Base-by-base conservation (phyloP, 2,888 invertebrate species). In the Ctenicera cuprea region DNA sequence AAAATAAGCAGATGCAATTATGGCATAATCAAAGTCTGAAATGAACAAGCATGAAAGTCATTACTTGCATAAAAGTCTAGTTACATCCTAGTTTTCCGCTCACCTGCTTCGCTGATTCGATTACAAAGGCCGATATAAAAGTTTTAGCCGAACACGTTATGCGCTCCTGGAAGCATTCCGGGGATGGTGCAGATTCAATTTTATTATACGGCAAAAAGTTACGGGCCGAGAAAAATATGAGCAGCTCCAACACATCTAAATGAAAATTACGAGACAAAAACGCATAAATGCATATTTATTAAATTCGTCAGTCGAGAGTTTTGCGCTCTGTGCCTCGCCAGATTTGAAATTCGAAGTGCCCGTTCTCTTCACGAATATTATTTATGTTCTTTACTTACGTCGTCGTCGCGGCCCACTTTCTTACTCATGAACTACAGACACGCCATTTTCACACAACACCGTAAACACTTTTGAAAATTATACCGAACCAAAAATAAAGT, bases 31-130 rank as follows among this genome's bases (percentile, higher is more conserved):
- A 79, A 78, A 80, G 77, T 77, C 77, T 77, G 71, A 76, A 78
- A 80, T 80, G 80, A 80, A 77, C 74, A 66, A 75, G 76, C 76
- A 77, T 75, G 76, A 79, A 80, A 78, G 79, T 78, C 79, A 79
- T 80, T 80, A 80, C 77, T 71, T 76, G 73, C 72, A 79, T 79
- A 79, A 79, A 80, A 79, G 75, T 78, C 76, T 75, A 76, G 78
- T 78, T 75, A 71, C 77, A 76, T 77, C 77, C 77, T 77, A 78
- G 77, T 79, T 79, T 80, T 79, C 78, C 78, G 78, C 77, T 80
- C 77, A 80, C 80, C 79, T 80, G 78, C 76, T 65, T 77, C 73
- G 75, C 76, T 78, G 74, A 78, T 80, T 79, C 76, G 75, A 79
- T 80, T 80, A 79, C 79, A 70, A 59, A 70, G 74, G 69, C 70